Evolutionary conservation across 2,888 invertebrate genomes (phyloP).

Genomic region (Ormyrus labotus): DNA sequence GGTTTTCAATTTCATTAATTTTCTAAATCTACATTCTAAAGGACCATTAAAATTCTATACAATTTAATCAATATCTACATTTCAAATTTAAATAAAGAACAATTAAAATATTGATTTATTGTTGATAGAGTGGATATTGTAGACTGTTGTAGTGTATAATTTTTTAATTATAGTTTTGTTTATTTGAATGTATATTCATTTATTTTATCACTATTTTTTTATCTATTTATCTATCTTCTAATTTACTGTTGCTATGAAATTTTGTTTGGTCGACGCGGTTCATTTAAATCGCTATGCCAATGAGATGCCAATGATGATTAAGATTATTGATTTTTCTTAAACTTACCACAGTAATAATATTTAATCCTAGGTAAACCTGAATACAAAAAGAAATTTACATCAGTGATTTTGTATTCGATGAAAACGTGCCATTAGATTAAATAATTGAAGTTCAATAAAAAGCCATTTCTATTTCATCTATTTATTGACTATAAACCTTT

Average conservation of each 20-base stretch:
- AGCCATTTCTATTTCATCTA: slow-evolving; percentile 4
- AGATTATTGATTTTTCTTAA: slow-evolving; percentile 39
- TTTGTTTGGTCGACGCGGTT: too few relatives aligned
- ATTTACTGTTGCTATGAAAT: too few relatives aligned
- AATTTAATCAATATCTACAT: not conserved
- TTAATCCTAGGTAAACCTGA: slow-evolving; percentile 82
- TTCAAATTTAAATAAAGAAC: too few relatives aligned
- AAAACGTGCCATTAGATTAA: not conserved
- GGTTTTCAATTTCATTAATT: not conserved
- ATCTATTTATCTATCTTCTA: too few relatives aligned
- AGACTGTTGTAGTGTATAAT: too few relatives aligned
- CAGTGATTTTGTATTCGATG: slow-evolving; percentile 36
- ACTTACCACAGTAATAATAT: slow-evolving; percentile 83
- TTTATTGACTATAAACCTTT: slow-evolving; percentile 21
- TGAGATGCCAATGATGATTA: slow-evolving; percentile 49
- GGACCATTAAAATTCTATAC: not conserved
- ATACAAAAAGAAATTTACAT: slow-evolving; percentile 65
- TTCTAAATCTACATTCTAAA: not conserved
- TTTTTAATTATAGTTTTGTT: too few relatives aligned
- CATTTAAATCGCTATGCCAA: slow-evolving; percentile 9
- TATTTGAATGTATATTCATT: too few relatives aligned
- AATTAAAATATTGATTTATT: too few relatives aligned
- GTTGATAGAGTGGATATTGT: too few relatives aligned
- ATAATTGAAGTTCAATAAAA: slow-evolving; percentile 28
- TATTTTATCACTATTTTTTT: too few relatives aligned